A percentile compares a stretch with the other conserved stretches of the same genome.
Conservation (phyloP, 2,797 vertebrate genomes). For the Aplochiton taeniatus region DNA sequence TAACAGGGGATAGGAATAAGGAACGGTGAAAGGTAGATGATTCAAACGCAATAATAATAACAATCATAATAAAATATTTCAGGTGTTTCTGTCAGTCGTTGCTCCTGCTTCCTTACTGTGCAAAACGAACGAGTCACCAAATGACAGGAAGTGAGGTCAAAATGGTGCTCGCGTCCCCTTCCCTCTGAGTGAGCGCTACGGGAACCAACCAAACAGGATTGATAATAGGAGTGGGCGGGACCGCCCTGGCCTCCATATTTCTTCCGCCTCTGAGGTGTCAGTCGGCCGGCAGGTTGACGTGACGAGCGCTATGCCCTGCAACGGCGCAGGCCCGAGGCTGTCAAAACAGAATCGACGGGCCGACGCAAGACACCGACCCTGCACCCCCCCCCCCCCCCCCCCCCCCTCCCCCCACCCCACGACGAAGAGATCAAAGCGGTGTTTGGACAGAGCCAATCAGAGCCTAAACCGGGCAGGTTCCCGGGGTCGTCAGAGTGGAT, state of each 20-base stretch:
- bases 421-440: constrained; percentile 2
- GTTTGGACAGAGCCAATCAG: neutral
- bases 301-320: constrained; percentile 37
- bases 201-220: no score
- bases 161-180: constrained; percentile 19
- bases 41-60: no score
- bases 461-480: neutral
- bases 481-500: constrained; percentile 1
- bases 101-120: no score
- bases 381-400: no score
- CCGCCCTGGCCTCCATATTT: no score
- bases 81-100: no score
- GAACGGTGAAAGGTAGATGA: no score
- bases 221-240: no score
- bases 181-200: constrained; percentile 6
- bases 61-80: no score
- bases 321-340: constrained; percentile 34
- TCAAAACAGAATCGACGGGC: constrained; percentile 33
- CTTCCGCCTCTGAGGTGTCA: neutral
- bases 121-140: neutral
- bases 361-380: constrained; percentile 1
- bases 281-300: constrained; percentile 19
- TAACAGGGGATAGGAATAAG: no score
- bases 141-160: constrained; percentile 25
- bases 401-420: neutral